These are phyloP conservation scores for Erpobdella octoculata DNA, from an alignment of 2,888 invertebrate species.

Conservation along the genomic window DNA sequence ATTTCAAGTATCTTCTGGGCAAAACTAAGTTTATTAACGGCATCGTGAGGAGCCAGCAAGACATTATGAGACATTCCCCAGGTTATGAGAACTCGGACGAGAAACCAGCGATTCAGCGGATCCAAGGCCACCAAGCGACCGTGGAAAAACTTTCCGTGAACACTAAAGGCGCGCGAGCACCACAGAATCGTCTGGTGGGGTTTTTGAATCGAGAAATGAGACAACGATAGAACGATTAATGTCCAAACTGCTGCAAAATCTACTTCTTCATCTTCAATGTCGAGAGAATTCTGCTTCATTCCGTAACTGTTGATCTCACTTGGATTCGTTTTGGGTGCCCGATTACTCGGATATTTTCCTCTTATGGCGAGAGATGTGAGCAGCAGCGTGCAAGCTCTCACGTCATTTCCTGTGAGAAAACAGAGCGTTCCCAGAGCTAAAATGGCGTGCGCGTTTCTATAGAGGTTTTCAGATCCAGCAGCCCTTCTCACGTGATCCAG, in stretches of 20 bases:
- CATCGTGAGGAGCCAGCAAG: background rate
- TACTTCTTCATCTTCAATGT: background rate
- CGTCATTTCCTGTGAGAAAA: slow-evolving; percentile 8
- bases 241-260: slow-evolving; percentile 18
- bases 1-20: slow-evolving; percentile 19
- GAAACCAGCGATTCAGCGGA: slow-evolving; percentile 11
- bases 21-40: background rate
- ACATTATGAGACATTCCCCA: background rate
- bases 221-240: background rate
- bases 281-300: background rate
- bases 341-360: background rate
- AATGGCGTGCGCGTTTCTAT: slow-evolving; percentile 10
- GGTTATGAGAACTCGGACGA: background rate
- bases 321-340: background rate
- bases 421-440: slow-evolving; percentile 14
- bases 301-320: background rate
- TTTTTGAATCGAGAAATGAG: background rate
- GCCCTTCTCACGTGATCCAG: slow-evolving; percentile 7
- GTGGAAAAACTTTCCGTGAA: background rate
- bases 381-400: slow-evolving; percentile 16
- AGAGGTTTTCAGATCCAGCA: slow-evolving; percentile 6
- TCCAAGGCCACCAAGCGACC: slow-evolving; percentile 12
- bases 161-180: background rate
- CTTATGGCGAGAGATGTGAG: background rate
- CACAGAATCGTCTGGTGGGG: background rate